phyloP scores from a whole-genome alignment of 2,888 invertebrate species.

The Eupithecia tripunctaria region DNA sequence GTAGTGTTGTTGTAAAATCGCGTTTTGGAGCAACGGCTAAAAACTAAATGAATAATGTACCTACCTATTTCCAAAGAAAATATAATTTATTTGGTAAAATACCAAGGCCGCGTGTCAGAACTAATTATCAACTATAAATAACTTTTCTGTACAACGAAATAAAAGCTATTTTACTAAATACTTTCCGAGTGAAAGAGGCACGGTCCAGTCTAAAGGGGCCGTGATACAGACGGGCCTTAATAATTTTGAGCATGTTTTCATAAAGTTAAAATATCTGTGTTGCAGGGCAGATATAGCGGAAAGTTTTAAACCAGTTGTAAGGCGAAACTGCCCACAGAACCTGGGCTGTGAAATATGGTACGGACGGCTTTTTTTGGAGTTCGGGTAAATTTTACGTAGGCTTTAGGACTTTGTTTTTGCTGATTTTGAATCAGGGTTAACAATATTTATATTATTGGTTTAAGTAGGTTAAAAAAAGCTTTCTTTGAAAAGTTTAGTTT shows the following conservation, averaged over 20 bases:
- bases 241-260: constrained; percentile 42
- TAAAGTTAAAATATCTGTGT: constrained; percentile 43
- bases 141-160: background rate
- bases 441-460: background rate
- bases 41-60: background rate
- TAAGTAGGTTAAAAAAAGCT: no score
- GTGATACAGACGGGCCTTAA: constrained; percentile 24
- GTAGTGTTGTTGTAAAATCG: background rate
- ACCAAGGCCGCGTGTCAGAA: background rate
- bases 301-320: constrained; percentile 32
- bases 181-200: background rate
- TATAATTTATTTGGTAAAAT: background rate
- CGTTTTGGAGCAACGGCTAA: background rate
- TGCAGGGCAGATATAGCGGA: constrained; percentile 26
- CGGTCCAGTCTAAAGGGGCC: constrained; percentile 12
- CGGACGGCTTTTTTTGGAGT: background rate
- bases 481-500: background rate
- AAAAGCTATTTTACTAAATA: background rate
- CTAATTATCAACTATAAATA: no score
- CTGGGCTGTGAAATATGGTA: constrained; percentile 1
- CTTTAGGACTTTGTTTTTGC: background rate
- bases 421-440: background rate
- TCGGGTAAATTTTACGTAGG: background rate
- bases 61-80: background rate
- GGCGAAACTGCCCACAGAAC: constrained; percentile 16